These are phyloP conservation scores for Capreolus pygargus DNA, from an alignment of 2,113 vertebrate genomes.

Conservation along the genomic window DNA sequence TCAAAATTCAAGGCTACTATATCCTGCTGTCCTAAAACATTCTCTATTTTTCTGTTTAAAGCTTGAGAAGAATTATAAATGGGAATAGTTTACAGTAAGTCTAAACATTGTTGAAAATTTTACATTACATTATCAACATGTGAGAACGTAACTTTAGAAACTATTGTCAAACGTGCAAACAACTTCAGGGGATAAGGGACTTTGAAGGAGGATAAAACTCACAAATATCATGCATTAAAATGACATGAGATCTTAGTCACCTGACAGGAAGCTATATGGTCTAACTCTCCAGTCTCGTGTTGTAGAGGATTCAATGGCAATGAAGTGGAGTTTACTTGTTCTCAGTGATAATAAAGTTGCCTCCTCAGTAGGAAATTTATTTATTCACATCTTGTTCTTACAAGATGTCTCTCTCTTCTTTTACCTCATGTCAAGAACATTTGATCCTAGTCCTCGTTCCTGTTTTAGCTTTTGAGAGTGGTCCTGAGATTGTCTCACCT, in stretches of 20 bases:
- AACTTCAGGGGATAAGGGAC: background rate
- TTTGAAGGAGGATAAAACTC: background rate
- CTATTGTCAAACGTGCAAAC: background rate
- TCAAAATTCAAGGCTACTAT: background rate
- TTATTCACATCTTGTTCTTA: background rate
- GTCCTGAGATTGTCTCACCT: background rate
- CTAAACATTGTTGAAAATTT: background rate
- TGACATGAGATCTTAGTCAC: background rate
- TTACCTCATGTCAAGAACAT: background rate
- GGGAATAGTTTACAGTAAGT: background rate
- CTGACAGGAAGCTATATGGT: no score
- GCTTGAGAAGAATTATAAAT: background rate
- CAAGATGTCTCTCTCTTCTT: background rate
- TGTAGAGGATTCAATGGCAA: background rate
- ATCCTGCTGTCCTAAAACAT: background rate
- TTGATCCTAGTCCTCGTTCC: conserved; percentile 11
- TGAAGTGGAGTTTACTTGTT: background rate
- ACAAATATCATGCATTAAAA: background rate
- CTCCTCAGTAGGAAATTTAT: background rate
- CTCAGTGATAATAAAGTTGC: background rate
- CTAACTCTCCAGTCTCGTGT: background rate
- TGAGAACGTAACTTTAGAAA: background rate
- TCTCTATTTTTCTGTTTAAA: background rate
- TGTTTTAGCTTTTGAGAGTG: conserved; percentile 12
- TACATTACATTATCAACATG: background rate